Conservation (phyloP, 2,888 invertebrate genomes). For the Melangyna quadrimaculata region DNA sequence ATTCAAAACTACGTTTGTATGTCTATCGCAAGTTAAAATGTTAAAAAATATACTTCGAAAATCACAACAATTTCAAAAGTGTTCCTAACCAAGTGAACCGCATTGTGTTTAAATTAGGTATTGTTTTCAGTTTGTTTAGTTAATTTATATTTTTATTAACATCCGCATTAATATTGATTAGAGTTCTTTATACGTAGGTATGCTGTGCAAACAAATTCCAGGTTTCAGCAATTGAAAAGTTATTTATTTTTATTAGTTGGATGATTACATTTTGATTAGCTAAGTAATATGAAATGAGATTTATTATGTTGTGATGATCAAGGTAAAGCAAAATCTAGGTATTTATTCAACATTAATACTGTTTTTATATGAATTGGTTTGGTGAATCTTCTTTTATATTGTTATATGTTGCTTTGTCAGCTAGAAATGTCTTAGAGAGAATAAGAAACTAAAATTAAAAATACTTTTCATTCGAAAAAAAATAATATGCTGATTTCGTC, state of each 20-base stretch:
- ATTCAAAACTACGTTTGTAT: too few species aligned
- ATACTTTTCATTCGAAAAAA: conserved; percentile 39
- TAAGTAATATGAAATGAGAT: background rate
- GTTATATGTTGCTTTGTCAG: background rate
- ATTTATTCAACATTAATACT: background rate
- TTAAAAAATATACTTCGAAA: too few species aligned
- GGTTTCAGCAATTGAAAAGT: background rate
- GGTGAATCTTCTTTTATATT: background rate
- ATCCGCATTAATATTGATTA: conserved; percentile 19
- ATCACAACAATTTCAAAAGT: background rate
- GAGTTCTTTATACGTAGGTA: background rate
- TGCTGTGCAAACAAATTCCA: background rate
- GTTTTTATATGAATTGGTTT: background rate
- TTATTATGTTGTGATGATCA: background rate
- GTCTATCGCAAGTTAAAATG: too few species aligned
- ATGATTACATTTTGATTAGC: conserved; percentile 9
- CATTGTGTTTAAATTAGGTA: background rate
- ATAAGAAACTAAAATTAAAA: background rate
- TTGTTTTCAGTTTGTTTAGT: background rate
- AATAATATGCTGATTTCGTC: conserved; percentile 41
- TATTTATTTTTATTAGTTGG: background rate
- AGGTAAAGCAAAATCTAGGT: background rate
- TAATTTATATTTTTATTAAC: background rate
- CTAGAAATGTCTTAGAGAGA: background rate
- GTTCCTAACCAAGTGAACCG: background rate